phyloP scores from a whole-genome alignment of 2,888 invertebrate genomes.

The Lasioglossum marginatum region DNA sequence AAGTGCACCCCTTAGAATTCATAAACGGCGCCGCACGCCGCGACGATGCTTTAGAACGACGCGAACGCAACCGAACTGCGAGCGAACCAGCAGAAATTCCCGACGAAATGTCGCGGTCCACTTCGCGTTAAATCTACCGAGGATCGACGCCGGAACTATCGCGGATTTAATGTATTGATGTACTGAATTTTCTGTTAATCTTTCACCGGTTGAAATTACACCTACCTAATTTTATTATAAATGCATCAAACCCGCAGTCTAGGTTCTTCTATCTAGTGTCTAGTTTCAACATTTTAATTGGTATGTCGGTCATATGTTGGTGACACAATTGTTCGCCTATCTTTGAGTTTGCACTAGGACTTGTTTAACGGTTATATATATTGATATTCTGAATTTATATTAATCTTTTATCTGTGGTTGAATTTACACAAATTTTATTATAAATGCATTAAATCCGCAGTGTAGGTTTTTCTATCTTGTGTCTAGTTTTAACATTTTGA shows the following conservation, averaged over 20 bases:
- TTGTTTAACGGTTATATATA: background rate
- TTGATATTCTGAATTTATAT: background rate
- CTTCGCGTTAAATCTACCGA: background rate
- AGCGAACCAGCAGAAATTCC: background rate
- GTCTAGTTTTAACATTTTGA: no score
- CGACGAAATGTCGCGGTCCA: background rate
- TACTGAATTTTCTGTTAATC: background rate
- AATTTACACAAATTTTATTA: no score
- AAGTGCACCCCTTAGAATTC: slow-evolving; percentile 63
- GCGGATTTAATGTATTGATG: background rate
- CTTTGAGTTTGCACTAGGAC: background rate
- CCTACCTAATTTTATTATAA: no score
- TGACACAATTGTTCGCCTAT: background rate
- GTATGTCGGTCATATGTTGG: no score
- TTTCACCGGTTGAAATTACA: no score
- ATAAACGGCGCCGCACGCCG: slow-evolving; percentile 52
- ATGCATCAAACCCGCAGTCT: no score
- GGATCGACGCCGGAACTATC: background rate
- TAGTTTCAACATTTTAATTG: no score
- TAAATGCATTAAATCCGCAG: no score
- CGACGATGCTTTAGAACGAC: slow-evolving; percentile 26
- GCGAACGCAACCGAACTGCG: background rate
- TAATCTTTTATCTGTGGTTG: no score
- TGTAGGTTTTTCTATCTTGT: no score
- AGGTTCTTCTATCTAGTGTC: no score